Percentiles rank a stretch among this genome's conserved stretches.
phyloP scores from a whole-genome alignment of 2,113 vertebrate genomes.

The Willisornis vidua region DNA sequence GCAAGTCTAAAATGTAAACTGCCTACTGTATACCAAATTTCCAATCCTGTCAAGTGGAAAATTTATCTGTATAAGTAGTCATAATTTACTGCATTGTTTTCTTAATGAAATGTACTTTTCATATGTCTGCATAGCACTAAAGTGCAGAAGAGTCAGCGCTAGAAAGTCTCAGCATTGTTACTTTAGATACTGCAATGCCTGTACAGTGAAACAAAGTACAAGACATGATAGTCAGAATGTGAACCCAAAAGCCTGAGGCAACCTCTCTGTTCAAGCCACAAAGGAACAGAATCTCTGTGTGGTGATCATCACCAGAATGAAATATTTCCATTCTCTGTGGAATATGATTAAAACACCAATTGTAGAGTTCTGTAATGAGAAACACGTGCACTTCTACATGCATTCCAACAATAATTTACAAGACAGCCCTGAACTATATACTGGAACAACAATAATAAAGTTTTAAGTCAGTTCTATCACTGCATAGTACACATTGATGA shows the following conservation, averaged over 20 bases:
- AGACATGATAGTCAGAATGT: background rate
- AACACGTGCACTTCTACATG: background rate
- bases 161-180: background rate
- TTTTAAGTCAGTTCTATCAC: background rate
- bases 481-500: background rate
- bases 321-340: background rate
- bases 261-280: background rate
- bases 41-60: background rate
- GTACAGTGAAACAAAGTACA: background rate
- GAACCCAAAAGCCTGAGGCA: background rate
- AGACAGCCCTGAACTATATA: background rate
- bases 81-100: background rate
- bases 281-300: background rate
- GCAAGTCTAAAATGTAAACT: background rate
- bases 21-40: background rate
- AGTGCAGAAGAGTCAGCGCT: background rate
- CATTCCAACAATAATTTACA: background rate
- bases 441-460: background rate
- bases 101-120: background rate
- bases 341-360: background rate
- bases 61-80: background rate
- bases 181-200: background rate
- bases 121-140: background rate
- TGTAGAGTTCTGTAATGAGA: background rate
- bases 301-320: background rate